These are phyloP conservation scores for Aleiodes alternator DNA, from an alignment of 2,888 invertebrate genomes.

Conservation along the genomic window DNA sequence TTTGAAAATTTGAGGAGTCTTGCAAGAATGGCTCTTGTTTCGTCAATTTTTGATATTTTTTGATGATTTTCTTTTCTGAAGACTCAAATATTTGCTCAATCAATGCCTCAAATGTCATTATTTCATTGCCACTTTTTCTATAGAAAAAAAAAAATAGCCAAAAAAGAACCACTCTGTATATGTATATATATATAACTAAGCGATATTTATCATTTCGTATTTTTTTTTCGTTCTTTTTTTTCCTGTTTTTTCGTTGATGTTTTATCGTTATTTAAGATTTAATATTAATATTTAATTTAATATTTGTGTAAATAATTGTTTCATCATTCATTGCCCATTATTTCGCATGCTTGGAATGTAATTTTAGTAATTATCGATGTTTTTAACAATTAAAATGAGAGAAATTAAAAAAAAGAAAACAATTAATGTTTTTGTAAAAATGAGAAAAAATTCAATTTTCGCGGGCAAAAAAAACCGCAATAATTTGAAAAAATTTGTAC, in stretches of 20 bases:
- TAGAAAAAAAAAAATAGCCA: background rate
- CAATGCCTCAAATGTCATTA: too few species aligned
- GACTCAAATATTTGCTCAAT: too few species aligned
- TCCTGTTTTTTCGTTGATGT: background rate
- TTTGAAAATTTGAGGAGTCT: too few species aligned
- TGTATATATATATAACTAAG: too few species aligned
- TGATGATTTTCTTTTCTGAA: too few species aligned
- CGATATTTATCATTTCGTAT: background rate
- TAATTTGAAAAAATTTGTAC: background rate
- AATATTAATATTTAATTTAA: background rate
- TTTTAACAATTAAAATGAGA: background rate
- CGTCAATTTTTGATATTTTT: too few species aligned
- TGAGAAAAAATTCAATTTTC: background rate
- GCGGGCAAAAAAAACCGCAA: background rate
- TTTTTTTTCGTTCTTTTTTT: background rate
- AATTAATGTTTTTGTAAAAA: background rate
- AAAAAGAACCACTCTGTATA: too few species aligned
- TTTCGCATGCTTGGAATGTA: constrained; percentile 17
- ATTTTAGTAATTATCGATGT: constrained; percentile 22
- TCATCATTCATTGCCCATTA: constrained; percentile 21
- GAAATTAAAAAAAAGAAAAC: background rate
- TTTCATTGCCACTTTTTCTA: too few species aligned
- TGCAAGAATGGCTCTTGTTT: too few species aligned
- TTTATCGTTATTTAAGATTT: too few species aligned
- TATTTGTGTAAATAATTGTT: constrained; percentile 22